Conservation (phyloP, 2,797 vertebrate species). For the Rallus crepitans region DNA sequence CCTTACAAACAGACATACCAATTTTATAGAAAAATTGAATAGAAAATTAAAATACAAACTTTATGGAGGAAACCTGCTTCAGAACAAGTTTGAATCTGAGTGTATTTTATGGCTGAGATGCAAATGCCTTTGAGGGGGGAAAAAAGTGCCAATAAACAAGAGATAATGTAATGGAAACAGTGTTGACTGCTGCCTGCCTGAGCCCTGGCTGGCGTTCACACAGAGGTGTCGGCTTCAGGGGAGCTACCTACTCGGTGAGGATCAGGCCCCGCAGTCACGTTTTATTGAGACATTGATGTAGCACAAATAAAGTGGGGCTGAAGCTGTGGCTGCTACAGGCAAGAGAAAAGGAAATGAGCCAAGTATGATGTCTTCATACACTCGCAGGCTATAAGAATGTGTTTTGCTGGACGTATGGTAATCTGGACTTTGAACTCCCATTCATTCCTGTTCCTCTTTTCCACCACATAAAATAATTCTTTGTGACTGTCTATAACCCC, state of each 20-base stretch:
- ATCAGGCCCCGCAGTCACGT: background rate
- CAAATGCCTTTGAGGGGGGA: background rate
- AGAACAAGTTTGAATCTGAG: background rate
- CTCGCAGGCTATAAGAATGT: constrained; percentile 2
- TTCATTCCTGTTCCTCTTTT: constrained; percentile 26
- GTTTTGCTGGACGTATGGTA: constrained; percentile 15
- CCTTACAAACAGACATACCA: background rate
- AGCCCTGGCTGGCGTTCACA: background rate
- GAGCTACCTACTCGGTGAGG: background rate
- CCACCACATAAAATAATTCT: constrained; percentile 27
- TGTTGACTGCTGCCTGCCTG: background rate
- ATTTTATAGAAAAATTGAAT: background rate
- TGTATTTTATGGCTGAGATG: constrained; percentile 1
- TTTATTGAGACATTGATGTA: constrained; percentile 8
- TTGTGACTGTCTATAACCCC: constrained; percentile 4
- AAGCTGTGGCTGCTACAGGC: background rate
- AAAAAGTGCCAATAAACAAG: background rate
- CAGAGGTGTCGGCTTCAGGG: background rate
- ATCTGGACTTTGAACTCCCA: background rate
- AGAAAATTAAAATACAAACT: background rate
- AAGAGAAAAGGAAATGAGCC: constrained; percentile 31
- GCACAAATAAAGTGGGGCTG: background rate
- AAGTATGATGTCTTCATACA: background rate
- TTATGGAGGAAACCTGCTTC: background rate
- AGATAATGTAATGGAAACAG: constrained; percentile 23